A percentile compares a stretch with the other conserved stretches of the same genome.
Evolutionary conservation across 2,888 invertebrate species (phyloP).

Genomic region (Cheilosia impressa): DNA sequence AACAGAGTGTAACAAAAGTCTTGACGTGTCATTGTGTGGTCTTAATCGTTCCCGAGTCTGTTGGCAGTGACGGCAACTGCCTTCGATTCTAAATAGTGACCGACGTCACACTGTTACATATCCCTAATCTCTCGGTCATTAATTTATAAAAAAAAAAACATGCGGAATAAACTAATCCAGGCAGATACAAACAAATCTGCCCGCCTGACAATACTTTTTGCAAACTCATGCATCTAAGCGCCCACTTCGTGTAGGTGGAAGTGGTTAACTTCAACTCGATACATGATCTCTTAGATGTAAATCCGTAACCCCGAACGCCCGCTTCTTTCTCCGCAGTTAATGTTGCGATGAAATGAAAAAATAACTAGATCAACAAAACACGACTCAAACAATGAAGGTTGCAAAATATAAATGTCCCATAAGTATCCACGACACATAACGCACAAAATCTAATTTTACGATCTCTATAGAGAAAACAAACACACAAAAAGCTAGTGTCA

Average conservation of each 20-base stretch:
- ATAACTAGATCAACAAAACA: constrained; percentile 42
- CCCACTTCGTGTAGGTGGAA: constrained; percentile 42
- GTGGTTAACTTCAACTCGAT: constrained; percentile 39
- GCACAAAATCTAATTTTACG: constrained; percentile 30
- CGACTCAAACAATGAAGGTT: constrained; percentile 43
- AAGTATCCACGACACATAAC: constrained; percentile 24
- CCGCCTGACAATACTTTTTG: constrained; percentile 9
- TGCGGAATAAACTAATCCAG: background rate
- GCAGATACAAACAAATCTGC: background rate
- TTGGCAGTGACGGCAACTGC: too few relatives aligned
- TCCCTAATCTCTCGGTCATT: too few relatives aligned
- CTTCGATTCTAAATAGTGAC: too few relatives aligned
- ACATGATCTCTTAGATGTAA: constrained; percentile 41
- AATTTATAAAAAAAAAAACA: background rate
- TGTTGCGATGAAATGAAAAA: constrained; percentile 50
- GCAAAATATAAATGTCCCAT: constrained; percentile 31
- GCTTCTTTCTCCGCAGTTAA: constrained; percentile 40
- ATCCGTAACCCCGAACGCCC: constrained; percentile 50
- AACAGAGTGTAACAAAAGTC: too few relatives aligned
- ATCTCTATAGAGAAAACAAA: constrained; percentile 7
- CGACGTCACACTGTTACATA: too few relatives aligned
- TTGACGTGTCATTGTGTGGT: too few relatives aligned
- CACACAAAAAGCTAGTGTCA: constrained; percentile 48
- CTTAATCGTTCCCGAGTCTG: too few relatives aligned
- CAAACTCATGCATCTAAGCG: constrained; percentile 25